These are phyloP conservation scores for Acestrorhynchus altus DNA, from an alignment of 2,797 vertebrate species.

Conservation along the genomic window DNA sequence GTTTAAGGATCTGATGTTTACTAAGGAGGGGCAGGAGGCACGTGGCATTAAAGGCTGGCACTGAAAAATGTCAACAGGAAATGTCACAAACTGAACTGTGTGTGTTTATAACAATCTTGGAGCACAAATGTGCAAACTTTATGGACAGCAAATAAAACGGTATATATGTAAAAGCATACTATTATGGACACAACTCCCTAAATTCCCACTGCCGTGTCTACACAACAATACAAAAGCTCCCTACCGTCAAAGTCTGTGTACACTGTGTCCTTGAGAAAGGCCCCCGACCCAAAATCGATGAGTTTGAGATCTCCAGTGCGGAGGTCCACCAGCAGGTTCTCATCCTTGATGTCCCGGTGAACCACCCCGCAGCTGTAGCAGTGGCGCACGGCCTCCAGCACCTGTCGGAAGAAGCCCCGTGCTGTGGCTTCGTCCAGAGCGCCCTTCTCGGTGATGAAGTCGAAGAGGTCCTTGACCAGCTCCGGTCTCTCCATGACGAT, in stretches of 20 bases:
- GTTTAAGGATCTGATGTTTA: slow-evolving; percentile 15
- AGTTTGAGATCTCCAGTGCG: slow-evolving; percentile 93
- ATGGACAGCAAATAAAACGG: too few relatives aligned
- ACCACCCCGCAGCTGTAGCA: slow-evolving; percentile 93
- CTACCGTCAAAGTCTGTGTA: slow-evolving; percentile 97
- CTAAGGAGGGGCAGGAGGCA: background rate
- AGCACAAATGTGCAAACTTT: too few relatives aligned
- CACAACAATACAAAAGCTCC: slow-evolving; percentile 39
- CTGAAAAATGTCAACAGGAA: slow-evolving; percentile 6
- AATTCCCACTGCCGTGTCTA: too few relatives aligned
- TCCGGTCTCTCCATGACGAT: slow-evolving; percentile 95
- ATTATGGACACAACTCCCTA: background rate
- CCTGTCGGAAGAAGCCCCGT: slow-evolving; percentile 91
- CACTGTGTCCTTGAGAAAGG: slow-evolving; percentile 95
- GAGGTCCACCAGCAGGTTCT: slow-evolving; percentile 95
- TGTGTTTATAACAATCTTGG: background rate
- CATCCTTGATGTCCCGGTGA: slow-evolving; percentile 96
- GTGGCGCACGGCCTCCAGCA: slow-evolving; percentile 91
- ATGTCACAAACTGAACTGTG: background rate
- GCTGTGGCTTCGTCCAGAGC: slow-evolving; percentile 91
- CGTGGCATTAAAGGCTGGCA: background rate
- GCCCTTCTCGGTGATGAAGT: slow-evolving; percentile 96
- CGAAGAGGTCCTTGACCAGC: slow-evolving; percentile 93
- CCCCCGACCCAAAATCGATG: slow-evolving; percentile 96
- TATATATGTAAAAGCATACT: too few relatives aligned